Evolutionary conservation across 1,140 invertebrate species (phyloP).

Genomic region (Dufourea novaeangliae): DNA sequence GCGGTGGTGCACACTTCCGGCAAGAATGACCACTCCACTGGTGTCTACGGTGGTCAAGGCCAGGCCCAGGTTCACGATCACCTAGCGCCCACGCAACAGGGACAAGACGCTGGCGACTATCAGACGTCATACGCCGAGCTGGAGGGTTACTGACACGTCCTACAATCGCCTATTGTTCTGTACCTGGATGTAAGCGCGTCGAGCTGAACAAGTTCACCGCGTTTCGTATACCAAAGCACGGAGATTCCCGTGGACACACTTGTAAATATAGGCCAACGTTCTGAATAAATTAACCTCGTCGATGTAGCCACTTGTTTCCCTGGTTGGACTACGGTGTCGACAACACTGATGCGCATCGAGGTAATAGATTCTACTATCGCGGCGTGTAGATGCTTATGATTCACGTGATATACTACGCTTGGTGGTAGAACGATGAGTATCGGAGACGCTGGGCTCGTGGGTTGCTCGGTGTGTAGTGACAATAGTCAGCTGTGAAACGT

Average conservation of each 20-base stretch:
- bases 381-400: background rate
- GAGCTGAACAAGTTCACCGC: background rate
- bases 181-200: conserved; percentile 32
- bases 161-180: conserved; percentile 7
- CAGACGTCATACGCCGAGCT: conserved; percentile 15
- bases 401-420: background rate
- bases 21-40: conserved; percentile 78
- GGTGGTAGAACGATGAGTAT: background rate
- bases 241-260: background rate
- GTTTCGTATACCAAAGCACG: conserved; percentile 39
- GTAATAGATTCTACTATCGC: background rate
- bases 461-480: background rate
- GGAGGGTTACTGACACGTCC: conserved; percentile 20
- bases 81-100: conserved; percentile 8
- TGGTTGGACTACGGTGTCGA: background rate
- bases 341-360: background rate
- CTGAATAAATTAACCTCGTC: conserved; percentile 25
- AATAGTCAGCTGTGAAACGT: background rate
- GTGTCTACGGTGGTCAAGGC: conserved; percentile 58
- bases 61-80: conserved; percentile 49
- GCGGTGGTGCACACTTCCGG: conserved; percentile 87
- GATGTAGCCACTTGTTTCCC: background rate
- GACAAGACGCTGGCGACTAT: conserved; percentile 36
- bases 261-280: conserved; percentile 46
- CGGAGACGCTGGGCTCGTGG: background rate